Percentiles rank a stretch among this genome's conserved stretches.
These are phyloP conservation scores for Psittacula cyanocephala DNA, from an alignment of 2,113 vertebrate genomes.

Conservation along the genomic window DNA sequence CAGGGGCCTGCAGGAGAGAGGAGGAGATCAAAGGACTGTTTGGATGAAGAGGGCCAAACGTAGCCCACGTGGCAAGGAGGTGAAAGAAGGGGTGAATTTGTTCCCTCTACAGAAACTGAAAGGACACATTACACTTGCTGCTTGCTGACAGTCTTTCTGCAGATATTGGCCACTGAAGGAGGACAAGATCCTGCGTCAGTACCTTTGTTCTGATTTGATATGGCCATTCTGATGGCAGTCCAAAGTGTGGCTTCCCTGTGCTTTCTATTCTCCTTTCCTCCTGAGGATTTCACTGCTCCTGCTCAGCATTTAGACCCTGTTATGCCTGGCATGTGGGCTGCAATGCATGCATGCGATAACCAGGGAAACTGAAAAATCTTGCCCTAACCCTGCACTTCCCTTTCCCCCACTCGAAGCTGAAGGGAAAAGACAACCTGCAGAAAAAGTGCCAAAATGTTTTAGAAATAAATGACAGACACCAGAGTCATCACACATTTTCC, in stretches of 20 bases:
- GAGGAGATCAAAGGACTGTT: background rate
- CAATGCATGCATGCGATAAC: background rate
- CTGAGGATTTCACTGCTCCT: background rate
- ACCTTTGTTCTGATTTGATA: background rate
- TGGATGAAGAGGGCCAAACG: background rate
- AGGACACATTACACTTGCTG: background rate
- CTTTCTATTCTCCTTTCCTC: background rate
- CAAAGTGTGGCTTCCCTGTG: background rate
- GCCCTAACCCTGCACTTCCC: background rate
- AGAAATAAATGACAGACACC: constrained; percentile 69
- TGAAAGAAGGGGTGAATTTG: background rate
- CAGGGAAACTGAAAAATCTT: background rate
- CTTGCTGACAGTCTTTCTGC: background rate
- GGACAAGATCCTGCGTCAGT: background rate
- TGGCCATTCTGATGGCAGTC: background rate
- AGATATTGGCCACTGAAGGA: background rate
- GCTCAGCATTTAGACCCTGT: background rate
- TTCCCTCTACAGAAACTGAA: background rate
- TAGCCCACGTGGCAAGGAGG: background rate
- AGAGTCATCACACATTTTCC: constrained; percentile 51
- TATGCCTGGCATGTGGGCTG: background rate
- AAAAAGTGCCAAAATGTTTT: constrained; percentile 71
- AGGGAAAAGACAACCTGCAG: constrained; percentile 22
- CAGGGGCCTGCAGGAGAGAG: background rate
- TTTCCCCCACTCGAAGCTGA: background rate